These are phyloP conservation scores for Etheostoma cragini DNA, from an alignment of 2,113 vertebrate genomes.

Conservation along the genomic window DNA sequence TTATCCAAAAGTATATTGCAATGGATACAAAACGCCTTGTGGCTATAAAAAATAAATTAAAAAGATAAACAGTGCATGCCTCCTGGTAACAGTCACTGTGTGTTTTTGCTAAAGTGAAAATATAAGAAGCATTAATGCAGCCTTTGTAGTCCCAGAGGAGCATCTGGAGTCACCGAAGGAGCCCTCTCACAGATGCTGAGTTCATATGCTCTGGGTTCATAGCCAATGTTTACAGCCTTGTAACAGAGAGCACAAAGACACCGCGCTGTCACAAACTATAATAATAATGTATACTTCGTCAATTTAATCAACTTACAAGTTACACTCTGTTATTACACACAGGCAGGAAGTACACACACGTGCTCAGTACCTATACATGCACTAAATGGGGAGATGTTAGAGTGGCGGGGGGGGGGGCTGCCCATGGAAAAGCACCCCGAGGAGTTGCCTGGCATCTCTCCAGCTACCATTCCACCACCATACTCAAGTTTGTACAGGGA, in stretches of 20 bases:
- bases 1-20: slow-evolving; percentile 17
- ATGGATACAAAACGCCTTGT: neutral
- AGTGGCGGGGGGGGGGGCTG: no score
- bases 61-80: neutral
- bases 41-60: neutral
- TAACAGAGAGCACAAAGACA: slow-evolving; percentile 67
- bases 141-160: slow-evolving; percentile 58
- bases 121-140: slow-evolving; percentile 50
- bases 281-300: no score
- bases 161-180: slow-evolving; percentile 76
- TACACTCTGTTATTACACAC: neutral
- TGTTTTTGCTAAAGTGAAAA: slow-evolving; percentile 48
- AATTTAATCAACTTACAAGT: no score
- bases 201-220: slow-evolving; percentile 64
- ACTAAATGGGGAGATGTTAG: no score
- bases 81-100: slow-evolving; percentile 14
- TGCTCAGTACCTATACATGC: no score
- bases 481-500: no score
- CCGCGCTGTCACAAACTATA: slow-evolving; percentile 49
- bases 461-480: no score
- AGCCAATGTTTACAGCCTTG: slow-evolving; percentile 74
- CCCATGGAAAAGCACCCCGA: no score
- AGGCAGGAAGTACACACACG: no score
- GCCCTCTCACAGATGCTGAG: slow-evolving; percentile 68
- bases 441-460: no score